A percentile compares a stretch with the other conserved stretches of the same genome.
These are phyloP conservation scores for Sinocyclocheilus grahami DNA, from an alignment of 2,113 vertebrate genomes.

Conservation along the genomic window DNA sequence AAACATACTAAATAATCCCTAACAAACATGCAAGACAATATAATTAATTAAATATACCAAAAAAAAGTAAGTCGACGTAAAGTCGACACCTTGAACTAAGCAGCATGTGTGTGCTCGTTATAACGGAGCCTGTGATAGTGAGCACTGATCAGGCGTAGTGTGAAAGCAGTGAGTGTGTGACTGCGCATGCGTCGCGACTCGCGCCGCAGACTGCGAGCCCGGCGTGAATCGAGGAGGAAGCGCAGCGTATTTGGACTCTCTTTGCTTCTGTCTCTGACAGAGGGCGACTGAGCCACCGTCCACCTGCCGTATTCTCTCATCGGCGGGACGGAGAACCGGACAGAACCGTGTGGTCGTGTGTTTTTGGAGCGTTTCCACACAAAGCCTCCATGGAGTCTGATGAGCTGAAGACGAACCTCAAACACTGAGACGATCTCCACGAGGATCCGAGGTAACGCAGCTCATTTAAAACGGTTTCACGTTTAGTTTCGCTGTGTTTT, in stretches of 20 bases:
- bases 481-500: background rate
- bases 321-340: background rate
- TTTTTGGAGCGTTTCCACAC: background rate
- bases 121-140: background rate
- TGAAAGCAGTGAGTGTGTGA: background rate
- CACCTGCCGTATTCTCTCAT: background rate
- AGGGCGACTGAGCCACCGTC: background rate
- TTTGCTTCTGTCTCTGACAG: background rate
- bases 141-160: background rate
- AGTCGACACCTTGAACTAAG: background rate
- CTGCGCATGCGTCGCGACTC: constrained; percentile 24
- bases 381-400: constrained; percentile 51
- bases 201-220: constrained; percentile 7
- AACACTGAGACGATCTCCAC: constrained; percentile 10
- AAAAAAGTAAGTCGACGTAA: background rate
- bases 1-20: background rate
- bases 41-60: background rate
- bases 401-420: constrained; percentile 28
- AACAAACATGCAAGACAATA: background rate
- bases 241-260: background rate
- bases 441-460: constrained; percentile 34
- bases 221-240: constrained; percentile 24
- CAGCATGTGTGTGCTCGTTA: background rate
- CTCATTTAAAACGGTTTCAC: background rate
- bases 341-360: background rate